A percentile compares a stretch with the other conserved stretches of the same genome.
Evolutionary conservation across 2,888 invertebrate genomes (phyloP).

Genomic region (Athrips mouffetella): DNA sequence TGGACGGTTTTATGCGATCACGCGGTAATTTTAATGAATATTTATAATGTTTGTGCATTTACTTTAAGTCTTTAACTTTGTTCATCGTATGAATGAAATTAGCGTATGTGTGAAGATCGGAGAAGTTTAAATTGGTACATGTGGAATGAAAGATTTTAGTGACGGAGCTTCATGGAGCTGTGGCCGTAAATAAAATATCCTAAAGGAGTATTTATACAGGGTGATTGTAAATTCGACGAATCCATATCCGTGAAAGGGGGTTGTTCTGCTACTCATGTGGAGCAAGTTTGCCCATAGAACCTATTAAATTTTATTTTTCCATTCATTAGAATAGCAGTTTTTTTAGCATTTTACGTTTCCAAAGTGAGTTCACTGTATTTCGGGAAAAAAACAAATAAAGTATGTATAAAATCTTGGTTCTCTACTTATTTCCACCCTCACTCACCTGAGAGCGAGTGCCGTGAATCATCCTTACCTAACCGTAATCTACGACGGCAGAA

Average conservation of each 20-base stretch:
- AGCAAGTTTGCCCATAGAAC: too few relatives aligned
- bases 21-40: conserved; percentile 61
- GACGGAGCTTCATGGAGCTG: too few relatives aligned
- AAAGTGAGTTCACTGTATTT: too few relatives aligned
- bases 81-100: conserved; percentile 31
- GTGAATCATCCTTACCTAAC: conserved; percentile 58
- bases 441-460: conserved; percentile 12
- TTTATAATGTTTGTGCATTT: conserved; percentile 57
- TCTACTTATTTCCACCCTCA: background rate
- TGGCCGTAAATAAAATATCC: too few relatives aligned
- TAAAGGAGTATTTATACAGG: too few relatives aligned
- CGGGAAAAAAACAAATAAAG: too few relatives aligned
- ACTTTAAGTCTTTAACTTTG: conserved; percentile 49
- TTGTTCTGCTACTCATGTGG: too few relatives aligned
- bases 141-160: background rate
- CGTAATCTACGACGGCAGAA: conserved; percentile 69
- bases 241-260: too few relatives aligned
- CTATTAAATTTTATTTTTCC: too few relatives aligned
- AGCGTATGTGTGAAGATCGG: background rate
- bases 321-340: too few relatives aligned
- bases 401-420: conserved; percentile 2
- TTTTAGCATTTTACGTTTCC: too few relatives aligned
- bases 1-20: conserved; percentile 42
- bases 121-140: background rate
- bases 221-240: too few relatives aligned